These are phyloP conservation scores for Danaus plexippus DNA, from an alignment of 1,140 invertebrate genomes.

Conservation along the genomic window DNA sequence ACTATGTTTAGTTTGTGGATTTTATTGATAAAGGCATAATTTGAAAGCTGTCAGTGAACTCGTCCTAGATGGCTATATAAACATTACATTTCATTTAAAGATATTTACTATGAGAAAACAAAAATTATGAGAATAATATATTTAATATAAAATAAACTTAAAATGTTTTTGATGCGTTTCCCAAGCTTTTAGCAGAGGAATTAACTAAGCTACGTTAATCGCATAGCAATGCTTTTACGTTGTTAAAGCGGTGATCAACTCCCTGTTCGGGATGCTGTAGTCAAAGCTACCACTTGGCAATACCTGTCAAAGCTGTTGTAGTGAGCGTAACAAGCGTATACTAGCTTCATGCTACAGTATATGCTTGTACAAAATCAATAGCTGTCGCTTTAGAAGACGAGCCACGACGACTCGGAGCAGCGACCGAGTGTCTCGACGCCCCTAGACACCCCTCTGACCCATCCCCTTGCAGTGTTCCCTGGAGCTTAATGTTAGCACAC, in stretches of 20 bases:
- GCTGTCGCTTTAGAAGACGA: conserved; percentile 36
- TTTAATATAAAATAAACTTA: no score
- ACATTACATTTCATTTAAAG: no score
- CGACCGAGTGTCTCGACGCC: conserved; percentile 36
- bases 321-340: conserved; percentile 23
- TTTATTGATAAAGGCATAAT: no score
- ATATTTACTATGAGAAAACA: no score
- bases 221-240: conserved; percentile 10
- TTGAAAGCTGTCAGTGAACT: no score
- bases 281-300: conserved; percentile 9
- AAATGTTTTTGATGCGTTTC: conserved; percentile 8
- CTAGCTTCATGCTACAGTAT: conserved; percentile 22
- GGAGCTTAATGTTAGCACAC: conserved; percentile 48
- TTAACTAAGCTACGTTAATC: conserved; percentile 7
- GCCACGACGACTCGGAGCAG: conserved; percentile 30
- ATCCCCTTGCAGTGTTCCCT: conserved; percentile 39
- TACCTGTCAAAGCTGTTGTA: conserved; percentile 21
- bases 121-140: no score
- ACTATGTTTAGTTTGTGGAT: no score
- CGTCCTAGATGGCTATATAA: no score
- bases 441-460: conserved; percentile 37
- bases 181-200: conserved; percentile 9
- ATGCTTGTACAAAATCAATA: conserved; percentile 48
- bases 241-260: conserved; percentile 11
- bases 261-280: conserved; percentile 8